Evolutionary conservation across 2,113 vertebrate genomes (phyloP).

Genomic region (Ailuropoda melanoleuca): DNA sequence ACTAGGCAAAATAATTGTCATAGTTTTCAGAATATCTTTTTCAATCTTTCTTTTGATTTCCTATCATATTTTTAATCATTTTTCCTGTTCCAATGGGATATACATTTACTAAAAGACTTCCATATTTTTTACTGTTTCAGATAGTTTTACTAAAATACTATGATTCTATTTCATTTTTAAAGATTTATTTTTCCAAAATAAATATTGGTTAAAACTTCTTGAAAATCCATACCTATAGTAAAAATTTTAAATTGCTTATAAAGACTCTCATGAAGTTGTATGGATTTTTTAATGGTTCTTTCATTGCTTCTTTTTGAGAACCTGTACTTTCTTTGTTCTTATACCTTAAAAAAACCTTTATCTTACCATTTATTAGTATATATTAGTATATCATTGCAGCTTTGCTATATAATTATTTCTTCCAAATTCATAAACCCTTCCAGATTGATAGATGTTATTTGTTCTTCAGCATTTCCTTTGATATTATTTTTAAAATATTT

Average conservation of each 20-base stretch:
- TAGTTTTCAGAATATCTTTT: neutral
- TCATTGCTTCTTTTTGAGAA: neutral
- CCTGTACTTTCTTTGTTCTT: neutral
- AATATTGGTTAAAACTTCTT: neutral
- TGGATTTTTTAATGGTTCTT: neutral
- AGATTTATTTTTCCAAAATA: neutral
- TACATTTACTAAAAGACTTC: neutral
- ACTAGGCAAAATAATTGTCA: neutral
- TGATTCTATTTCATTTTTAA: neutral
- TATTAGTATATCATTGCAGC: neutral
- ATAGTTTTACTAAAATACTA: neutral
- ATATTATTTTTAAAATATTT: neutral
- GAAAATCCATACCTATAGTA: neutral
- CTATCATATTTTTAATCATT: neutral
- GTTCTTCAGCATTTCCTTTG: neutral
- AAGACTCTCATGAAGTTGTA: neutral
- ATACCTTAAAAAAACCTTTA: neutral
- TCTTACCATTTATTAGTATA: neutral
- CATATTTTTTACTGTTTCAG: neutral
- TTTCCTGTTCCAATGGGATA: neutral
- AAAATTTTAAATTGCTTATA: neutral
- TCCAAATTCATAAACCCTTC: neutral
- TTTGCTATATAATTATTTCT: neutral
- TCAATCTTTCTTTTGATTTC: neutral
- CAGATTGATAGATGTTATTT: neutral